Percentiles rank a stretch among this genome's conserved stretches.
Conservation (phyloP, 2,113 vertebrate species). For the Larimichthys polyactis region DNA sequence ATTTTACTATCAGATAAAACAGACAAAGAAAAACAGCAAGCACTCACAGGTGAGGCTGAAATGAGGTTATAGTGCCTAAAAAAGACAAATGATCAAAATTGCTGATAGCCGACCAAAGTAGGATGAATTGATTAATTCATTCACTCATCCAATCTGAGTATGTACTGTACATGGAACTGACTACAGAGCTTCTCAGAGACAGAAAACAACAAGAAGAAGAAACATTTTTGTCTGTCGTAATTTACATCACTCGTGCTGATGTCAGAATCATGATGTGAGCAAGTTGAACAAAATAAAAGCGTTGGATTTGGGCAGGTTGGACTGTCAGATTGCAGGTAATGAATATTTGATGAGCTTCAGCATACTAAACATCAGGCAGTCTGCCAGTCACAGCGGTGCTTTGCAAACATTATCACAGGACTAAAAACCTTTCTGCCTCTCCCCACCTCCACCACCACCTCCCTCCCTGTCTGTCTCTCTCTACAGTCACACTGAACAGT, state of each 20-base stretch:
- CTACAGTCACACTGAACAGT: conserved; percentile 81
- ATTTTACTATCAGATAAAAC: no score
- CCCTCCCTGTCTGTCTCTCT: conserved; percentile 24
- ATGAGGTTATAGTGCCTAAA: no score
- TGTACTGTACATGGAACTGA: background rate
- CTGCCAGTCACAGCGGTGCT: conserved; percentile 43
- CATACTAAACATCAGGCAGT: conserved; percentile 15
- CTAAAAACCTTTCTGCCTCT: conserved; percentile 52
- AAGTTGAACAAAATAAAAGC: conserved; percentile 12
- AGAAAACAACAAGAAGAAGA: background rate
- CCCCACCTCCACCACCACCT: background rate
- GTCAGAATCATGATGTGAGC: background rate
- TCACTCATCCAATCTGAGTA: background rate
- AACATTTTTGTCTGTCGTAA: background rate
- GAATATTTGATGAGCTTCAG: conserved; percentile 53
- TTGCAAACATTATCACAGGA: conserved; percentile 53
- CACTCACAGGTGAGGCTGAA: no score
- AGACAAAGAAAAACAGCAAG: no score
- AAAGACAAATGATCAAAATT: background rate
- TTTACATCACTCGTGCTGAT: background rate
- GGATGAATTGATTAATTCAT: no score
- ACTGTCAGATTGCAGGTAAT: conserved; percentile 23
- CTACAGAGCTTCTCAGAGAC: background rate
- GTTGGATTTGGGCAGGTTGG: background rate
- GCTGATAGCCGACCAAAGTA: no score